Evolutionary conservation across 64 coral and sea anemone genomes (phyloP), one percentile per base, ranked within the genome.

Genomic region (Orbicella faveolata): DNA sequence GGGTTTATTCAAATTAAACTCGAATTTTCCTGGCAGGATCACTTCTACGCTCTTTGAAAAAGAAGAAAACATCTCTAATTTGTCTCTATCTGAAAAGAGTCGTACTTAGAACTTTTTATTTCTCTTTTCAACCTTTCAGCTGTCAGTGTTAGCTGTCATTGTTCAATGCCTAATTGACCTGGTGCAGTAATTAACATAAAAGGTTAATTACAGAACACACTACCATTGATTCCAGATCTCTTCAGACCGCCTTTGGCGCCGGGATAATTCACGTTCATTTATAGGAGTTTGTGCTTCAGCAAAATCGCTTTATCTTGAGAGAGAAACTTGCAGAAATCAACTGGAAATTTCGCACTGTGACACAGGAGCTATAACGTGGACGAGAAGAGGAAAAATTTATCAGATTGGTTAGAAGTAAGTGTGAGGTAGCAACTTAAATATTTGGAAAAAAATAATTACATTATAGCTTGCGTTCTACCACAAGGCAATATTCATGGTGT

Each of bases 211-310:
- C 11, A 26, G 12, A 73, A 85, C 35, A 16, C 7, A 52, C 59
- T 82, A 26, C 20, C 63, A 69, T 41, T 84, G 81, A 84, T 18
- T 44, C 34, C 61, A 84, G 21, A 41, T 72, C 65, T 25, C 17
- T 85, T 33, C 36, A 52, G 64, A 85, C 82, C 82, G 63, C 82
- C 82, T 65, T 52, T 7, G 82, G 82, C 65, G 82, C 82, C 82
- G 51, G 65, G 26, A 33, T 52, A 52, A 7, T 70, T 52, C 37
- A 23, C 21, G 82, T 70, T 33, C 61, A 72, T 52, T 66, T 44
- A 67, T n/a, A 72, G 14, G 9, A 39, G 61, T 85, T 85, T 85
- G 14, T 52, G 15, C 21, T 72, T n/a, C 9, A 23, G 34, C 2
- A 63, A 41, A 85, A 85, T 54, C 65, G 51, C 18, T 73, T 69